Evolutionary conservation across 2,797 vertebrate species (phyloP).

Genomic region (Notolabrus celidotus): DNA sequence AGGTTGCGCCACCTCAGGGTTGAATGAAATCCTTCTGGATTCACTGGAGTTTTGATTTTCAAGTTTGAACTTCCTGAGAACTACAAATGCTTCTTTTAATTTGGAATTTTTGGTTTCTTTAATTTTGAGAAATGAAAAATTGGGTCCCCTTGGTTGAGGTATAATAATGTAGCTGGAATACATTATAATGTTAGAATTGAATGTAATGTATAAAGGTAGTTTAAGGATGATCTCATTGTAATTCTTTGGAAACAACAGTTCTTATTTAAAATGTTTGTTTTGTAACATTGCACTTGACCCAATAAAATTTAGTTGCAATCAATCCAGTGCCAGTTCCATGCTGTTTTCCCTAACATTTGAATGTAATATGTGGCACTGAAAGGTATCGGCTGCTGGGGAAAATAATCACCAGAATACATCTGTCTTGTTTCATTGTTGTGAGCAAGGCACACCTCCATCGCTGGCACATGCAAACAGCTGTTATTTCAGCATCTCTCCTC

Average conservation of each 20-base stretch:
- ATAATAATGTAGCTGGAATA: conserved; percentile 48
- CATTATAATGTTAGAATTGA: conserved; percentile 43
- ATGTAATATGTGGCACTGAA: too few species aligned
- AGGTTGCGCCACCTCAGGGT: conserved; percentile 18
- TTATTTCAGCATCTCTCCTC: conserved; percentile 8
- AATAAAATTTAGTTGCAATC: conserved; percentile 67
- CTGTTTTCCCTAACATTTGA: too few species aligned
- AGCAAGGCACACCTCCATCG: too few species aligned
- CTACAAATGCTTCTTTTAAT: not conserved
- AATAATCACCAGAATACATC: too few species aligned
- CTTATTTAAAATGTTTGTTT: conserved; percentile 5
- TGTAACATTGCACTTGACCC: conserved; percentile 52
- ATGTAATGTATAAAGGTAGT: conserved; percentile 4
- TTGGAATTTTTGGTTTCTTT: conserved; percentile 9
- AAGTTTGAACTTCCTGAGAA: conserved; percentile 10
- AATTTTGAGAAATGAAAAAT: conserved; percentile 5
- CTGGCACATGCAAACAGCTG: conserved; percentile 36
- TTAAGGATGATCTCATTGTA: not conserved
- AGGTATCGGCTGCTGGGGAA: too few species aligned
- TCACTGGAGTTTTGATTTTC: not conserved
- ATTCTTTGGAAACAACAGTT: not conserved
- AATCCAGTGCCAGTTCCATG: not conserved
- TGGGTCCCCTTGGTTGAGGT: conserved; percentile 53
- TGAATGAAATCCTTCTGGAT: conserved; percentile 12
- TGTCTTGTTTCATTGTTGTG: too few species aligned